Base-by-base conservation (phyloP, 1,140 invertebrate genomes). In the Platyura marginata region DNA sequence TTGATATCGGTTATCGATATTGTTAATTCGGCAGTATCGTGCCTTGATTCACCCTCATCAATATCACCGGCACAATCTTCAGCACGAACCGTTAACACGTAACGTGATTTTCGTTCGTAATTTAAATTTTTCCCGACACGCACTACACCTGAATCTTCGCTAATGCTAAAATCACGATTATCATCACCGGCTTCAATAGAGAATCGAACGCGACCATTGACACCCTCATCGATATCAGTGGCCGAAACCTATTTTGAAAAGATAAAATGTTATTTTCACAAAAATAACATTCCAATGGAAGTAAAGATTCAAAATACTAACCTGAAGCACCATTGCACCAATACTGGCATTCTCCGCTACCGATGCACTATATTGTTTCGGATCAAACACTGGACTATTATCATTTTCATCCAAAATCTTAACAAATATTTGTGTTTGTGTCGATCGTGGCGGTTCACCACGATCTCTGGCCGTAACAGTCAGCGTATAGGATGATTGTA, bases 311-410 rank as follows among this genome's bases (percentile, higher is more conserved):
- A n/a, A n/a, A n/a, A n/a, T 29, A 52, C 48, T 55, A 58, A 83
- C 81, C 68, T 88, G 81, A 1, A 93, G 61, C 0, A 96, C 80
- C 51, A 80, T 91, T 2, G 83, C 79, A 2, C 91, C 91, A 44
- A 94, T 86, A 47, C 79, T 82, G n/a, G 88, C 82, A 64, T 95
- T 91, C 64, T 97, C 93, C 2, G 83, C 75, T 8, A 95, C 77
- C 1, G 79, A 81, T 2, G 84, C 79, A 29, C 79, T 83, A 55
- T 95, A 96, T 50, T 85, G 79, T 49, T 77, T 77, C 0, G 83
- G 83, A 58, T 87, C 79, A 63, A 96, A 96, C 5, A 84, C 70
- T 0, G 93, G 92, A 46, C 77, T 79, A 59, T 96, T 94, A 61
- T 96, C 92, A 60, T 96, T 97, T 57, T 88, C 84, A 57, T 96